Conservation (phyloP, 2,888 invertebrate species). For the Coenonympha glycerion region DNA sequence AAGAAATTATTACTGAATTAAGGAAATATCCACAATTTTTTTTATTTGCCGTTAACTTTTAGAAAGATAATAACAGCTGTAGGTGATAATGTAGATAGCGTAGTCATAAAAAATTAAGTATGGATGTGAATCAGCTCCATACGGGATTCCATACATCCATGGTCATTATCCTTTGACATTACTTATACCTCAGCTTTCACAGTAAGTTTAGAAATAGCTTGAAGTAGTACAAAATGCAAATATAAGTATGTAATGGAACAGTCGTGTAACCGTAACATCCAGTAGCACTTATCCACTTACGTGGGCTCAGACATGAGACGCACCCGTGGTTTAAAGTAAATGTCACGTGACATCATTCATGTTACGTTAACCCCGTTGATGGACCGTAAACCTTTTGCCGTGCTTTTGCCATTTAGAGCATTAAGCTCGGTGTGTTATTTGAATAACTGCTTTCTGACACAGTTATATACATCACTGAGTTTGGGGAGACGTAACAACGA, state of each 20-base stretch:
- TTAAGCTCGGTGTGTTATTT: conserved; percentile 1
- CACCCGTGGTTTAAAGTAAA: conserved; percentile 13
- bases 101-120: too few relatives aligned
- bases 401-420: conserved; percentile 10
- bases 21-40: not conserved
- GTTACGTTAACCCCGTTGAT: conserved; percentile 9
- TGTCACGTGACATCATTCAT: conserved; percentile 24
- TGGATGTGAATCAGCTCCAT: too few relatives aligned
- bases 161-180: too few relatives aligned
- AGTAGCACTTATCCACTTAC: conserved; percentile 12
- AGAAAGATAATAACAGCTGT: too few relatives aligned
- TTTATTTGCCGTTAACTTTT: too few relatives aligned
- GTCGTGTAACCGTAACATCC: conserved; percentile 18
- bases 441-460: not conserved
- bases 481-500: too few relatives aligned
- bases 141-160: too few relatives aligned
- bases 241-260: conserved; percentile 12
- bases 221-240: conserved; percentile 7
- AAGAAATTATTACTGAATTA: not conserved
- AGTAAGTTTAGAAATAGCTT: not conserved
- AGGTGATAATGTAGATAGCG: too few relatives aligned
- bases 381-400: conserved; percentile 2
- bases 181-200: too few relatives aligned
- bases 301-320: conserved; percentile 10
- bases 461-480: not conserved